These are phyloP conservation scores for Argopecten irradians DNA, from an alignment of 1,140 invertebrate species.

Conservation along the genomic window DNA sequence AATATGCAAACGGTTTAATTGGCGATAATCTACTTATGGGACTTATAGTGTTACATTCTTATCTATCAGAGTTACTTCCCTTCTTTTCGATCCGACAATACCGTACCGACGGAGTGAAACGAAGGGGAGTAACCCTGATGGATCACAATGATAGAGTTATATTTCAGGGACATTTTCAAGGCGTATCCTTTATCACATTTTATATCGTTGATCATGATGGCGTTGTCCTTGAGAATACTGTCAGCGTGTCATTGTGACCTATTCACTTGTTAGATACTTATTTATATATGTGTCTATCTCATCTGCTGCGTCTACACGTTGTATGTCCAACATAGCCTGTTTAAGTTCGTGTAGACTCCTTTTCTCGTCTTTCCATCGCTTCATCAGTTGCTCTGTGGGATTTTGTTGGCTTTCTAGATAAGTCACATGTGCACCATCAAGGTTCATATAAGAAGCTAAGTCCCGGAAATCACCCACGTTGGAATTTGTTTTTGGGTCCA, in stretches of 20 bases:
- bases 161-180: neutral
- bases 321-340: constrained; percentile 11
- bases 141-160: too few relatives aligned
- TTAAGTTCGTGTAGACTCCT: constrained; percentile 30
- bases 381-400: constrained; percentile 27
- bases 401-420: neutral
- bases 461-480: neutral
- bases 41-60: too few relatives aligned
- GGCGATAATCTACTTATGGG: too few relatives aligned
- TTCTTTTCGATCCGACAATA: too few relatives aligned
- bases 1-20: too few relatives aligned
- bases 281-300: neutral
- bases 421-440: neutral
- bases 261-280: neutral
- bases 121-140: too few relatives aligned
- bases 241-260: neutral
- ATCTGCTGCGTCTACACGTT: constrained; percentile 2
- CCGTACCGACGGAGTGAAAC: too few relatives aligned
- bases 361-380: constrained; percentile 16
- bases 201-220: neutral
- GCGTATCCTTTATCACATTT: neutral
- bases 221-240: neutral
- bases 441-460: neutral
- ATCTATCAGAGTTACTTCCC: too few relatives aligned
- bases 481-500: neutral